Percentiles rank a stretch among this genome's conserved stretches.
Conservation (phyloP, 2,888 invertebrate genomes). For the Limnephilus lunatus region DNA sequence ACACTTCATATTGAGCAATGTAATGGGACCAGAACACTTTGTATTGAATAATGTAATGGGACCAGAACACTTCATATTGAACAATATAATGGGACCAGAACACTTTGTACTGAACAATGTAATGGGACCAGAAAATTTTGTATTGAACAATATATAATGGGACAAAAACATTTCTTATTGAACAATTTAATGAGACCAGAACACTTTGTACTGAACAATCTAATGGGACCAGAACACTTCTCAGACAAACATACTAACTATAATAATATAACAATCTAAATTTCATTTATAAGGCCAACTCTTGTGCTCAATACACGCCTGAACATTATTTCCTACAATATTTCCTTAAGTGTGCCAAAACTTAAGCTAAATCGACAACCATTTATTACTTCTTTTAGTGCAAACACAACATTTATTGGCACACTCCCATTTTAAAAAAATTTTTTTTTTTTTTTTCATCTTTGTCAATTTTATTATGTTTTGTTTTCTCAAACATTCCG, state of each 20-base stretch:
- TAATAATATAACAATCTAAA: neutral
- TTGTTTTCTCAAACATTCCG: neutral
- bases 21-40: no score
- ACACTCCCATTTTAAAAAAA: neutral
- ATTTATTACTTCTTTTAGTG: neutral
- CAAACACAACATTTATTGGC: neutral
- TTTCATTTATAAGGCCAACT: neutral
- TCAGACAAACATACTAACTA: neutral
- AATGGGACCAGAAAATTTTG: no score
- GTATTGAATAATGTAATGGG: no score
- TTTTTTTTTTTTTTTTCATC: neutral
- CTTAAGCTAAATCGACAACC: neutral
- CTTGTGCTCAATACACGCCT: neutral
- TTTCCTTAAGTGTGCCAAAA: neutral
- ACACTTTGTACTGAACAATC: no score
- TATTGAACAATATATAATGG: no score
- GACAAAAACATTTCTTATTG: no score
- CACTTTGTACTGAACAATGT: no score
- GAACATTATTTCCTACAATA: no score
- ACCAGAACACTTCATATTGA: no score
- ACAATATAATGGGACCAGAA: no score
- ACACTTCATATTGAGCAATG: neutral
- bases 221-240: neutral
- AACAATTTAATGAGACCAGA: no score
- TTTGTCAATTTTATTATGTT: neutral